These are phyloP conservation scores for Chloroclystis v-ata DNA, from an alignment of 2,888 invertebrate genomes.

Conservation along the genomic window DNA sequence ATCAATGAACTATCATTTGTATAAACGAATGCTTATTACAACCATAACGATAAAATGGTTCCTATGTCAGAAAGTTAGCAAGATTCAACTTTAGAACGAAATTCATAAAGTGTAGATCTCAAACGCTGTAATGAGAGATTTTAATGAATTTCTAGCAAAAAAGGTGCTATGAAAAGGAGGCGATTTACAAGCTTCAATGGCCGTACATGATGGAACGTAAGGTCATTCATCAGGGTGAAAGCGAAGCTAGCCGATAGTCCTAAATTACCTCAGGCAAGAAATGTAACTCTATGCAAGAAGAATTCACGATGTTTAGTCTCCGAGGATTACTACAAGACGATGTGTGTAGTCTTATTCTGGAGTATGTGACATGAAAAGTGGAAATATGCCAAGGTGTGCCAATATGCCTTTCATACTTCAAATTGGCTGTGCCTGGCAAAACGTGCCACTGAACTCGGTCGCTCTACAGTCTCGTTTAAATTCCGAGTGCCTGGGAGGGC, in stretches of 20 bases:
- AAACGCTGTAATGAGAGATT: neutral
- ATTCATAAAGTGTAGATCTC: neutral
- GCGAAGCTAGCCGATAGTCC: conserved; percentile 55
- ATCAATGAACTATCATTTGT: conserved; percentile 2
- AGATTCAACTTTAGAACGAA: neutral
- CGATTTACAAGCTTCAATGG: conserved; percentile 56
- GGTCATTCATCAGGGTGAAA: conserved; percentile 67
- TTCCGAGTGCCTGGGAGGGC: conserved; percentile 53
- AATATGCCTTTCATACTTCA: conserved; percentile 19
- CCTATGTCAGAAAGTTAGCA: neutral
- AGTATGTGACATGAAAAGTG: too few species aligned
- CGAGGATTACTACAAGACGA: neutral
- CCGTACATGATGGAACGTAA: conserved; percentile 51
- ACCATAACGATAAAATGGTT: neutral
- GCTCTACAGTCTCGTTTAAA: conserved; percentile 57
- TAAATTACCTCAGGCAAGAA: conserved; percentile 48
- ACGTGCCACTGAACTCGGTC: conserved; percentile 38
- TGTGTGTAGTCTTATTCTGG: too few species aligned
- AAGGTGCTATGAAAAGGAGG: conserved; percentile 63
- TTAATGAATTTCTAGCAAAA: conserved; percentile 48
- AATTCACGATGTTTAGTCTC: conserved; percentile 36
- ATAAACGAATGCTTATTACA: neutral
- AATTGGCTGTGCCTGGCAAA: conserved; percentile 31
- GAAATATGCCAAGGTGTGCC: neutral
- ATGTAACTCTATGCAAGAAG: conserved; percentile 53